phyloP scores from a whole-genome alignment of 2,797 vertebrate species.

The Sebastiscus albofasciatus region DNA sequence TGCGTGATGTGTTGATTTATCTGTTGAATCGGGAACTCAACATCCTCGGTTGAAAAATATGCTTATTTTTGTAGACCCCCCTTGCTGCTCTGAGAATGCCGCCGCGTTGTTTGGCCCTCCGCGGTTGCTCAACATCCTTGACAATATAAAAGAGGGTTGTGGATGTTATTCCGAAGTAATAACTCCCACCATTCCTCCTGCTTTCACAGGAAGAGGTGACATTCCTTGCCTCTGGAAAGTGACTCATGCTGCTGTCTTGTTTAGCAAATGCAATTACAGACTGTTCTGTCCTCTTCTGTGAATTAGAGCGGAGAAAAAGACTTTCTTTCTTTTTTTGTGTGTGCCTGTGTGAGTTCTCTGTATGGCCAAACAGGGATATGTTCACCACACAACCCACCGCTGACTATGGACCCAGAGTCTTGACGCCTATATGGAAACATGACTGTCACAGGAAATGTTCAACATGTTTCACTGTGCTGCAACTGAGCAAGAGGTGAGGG shows the following conservation, averaged over 20 bases:
- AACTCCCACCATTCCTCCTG: slow-evolving; percentile 33
- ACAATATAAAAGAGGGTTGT: slow-evolving; percentile 55
- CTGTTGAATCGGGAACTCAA: slow-evolving; percentile 44
- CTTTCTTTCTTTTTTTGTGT: slow-evolving; percentile 8
- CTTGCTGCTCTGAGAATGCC: slow-evolving; percentile 28
- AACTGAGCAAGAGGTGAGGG: slow-evolving; percentile 60
- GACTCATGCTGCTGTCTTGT: slow-evolving; percentile 69
- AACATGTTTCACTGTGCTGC: slow-evolving; percentile 75
- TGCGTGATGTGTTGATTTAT: slow-evolving; percentile 50
- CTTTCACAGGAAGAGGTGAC: slow-evolving; percentile 68
- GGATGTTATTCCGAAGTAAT: slow-evolving; percentile 54
- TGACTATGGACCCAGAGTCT: slow-evolving; percentile 40
- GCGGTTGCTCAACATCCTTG: slow-evolving; percentile 55
- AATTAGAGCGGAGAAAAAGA: slow-evolving; percentile 33
- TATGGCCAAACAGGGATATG: slow-evolving; percentile 65
- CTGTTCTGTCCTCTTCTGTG: slow-evolving; percentile 31
- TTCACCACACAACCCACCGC: slow-evolving; percentile 43
- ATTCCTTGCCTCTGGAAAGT: slow-evolving; percentile 69
- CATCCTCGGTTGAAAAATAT: slow-evolving; percentile 44
- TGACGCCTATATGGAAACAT: slow-evolving; percentile 67
- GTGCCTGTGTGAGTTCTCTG: slow-evolving; percentile 46
- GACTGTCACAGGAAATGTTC: slow-evolving; percentile 83
- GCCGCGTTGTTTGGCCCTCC: slow-evolving; percentile 45
- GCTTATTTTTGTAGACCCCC: slow-evolving; percentile 63
- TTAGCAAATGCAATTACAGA: slow-evolving; percentile 68